Conservation (phyloP, 2,888 invertebrate genomes). For the Pristionchus entomophagus region DNA sequence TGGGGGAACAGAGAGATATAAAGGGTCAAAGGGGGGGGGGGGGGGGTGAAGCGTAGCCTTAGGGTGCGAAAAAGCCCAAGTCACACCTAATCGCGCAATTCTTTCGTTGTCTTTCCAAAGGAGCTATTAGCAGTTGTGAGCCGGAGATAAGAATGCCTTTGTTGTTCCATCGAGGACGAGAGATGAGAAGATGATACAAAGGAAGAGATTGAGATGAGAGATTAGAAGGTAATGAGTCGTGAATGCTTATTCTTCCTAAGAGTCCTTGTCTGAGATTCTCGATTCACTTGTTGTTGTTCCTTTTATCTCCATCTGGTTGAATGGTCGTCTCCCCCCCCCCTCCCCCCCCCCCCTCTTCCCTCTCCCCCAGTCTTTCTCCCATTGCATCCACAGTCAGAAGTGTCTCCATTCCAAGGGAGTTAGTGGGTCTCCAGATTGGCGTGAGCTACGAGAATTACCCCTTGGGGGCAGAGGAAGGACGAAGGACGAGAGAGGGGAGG, state of each 20-base stretch:
- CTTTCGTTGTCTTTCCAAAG: neutral
- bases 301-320: too few species aligned
- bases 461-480: neutral
- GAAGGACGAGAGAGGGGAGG: neutral
- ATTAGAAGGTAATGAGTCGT: neutral
- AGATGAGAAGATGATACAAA: neutral
- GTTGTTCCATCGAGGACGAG: neutral
- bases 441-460: constrained; percentile 39
- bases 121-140: neutral
- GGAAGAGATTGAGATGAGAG: neutral
- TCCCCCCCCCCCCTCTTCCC: neutral
- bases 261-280: neutral
- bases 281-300: neutral
- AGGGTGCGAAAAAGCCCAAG: neutral
- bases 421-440: constrained; percentile 40
- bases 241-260: neutral
- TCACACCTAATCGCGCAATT: neutral
- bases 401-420: constrained; percentile 1
- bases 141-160: neutral
- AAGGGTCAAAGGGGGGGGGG: neutral
- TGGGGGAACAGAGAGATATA: neutral
- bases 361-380: neutral
- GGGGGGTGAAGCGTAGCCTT: neutral
- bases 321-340: too few species aligned
- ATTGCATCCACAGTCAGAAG: neutral